Conservation (phyloP, 2,113 vertebrate genomes). For the Lucifuga dentata region DNA sequence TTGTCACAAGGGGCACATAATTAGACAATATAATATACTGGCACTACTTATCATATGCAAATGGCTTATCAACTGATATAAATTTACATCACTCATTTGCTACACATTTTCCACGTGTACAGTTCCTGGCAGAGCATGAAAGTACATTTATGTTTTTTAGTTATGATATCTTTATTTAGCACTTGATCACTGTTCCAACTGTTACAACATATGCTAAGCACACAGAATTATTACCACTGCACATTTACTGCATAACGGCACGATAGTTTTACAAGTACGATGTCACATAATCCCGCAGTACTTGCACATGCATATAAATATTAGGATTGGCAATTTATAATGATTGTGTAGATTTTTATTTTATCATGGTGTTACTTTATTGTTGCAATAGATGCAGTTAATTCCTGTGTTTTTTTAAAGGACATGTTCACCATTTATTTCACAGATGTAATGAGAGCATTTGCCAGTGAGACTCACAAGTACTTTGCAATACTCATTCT, state of each 20-base stretch:
- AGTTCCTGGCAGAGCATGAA: constrained; percentile 16
- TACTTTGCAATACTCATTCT: constrained; percentile 9
- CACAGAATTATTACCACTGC: constrained; percentile 33
- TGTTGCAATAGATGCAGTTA: not conserved
- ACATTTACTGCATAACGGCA: constrained; percentile 26
- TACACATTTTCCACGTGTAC: constrained; percentile 18
- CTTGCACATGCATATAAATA: constrained; percentile 48
- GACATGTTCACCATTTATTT: constrained; percentile 17
- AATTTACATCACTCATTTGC: constrained; percentile 30
- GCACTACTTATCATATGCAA: constrained; percentile 3
- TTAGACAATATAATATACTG: constrained; percentile 16
- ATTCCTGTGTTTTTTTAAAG: not conserved
- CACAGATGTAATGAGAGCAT: not conserved
- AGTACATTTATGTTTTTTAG: not conserved
- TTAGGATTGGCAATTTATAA: constrained; percentile 11
- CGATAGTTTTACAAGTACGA: not conserved
- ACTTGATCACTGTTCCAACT: constrained; percentile 39
- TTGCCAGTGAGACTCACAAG: not conserved
- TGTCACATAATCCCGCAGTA: constrained; percentile 15
- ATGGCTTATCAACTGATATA: constrained; percentile 21
- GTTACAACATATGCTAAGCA: constrained; percentile 40
- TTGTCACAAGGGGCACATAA: constrained; percentile 31
- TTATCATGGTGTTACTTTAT: not conserved
- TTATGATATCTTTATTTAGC: constrained; percentile 17
- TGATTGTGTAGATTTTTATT: constrained; percentile 11